A percentile compares a stretch with the other conserved stretches of the same genome.
Conservation (phyloP, 2,888 invertebrate genomes). For the Seira sanloemensis region DNA sequence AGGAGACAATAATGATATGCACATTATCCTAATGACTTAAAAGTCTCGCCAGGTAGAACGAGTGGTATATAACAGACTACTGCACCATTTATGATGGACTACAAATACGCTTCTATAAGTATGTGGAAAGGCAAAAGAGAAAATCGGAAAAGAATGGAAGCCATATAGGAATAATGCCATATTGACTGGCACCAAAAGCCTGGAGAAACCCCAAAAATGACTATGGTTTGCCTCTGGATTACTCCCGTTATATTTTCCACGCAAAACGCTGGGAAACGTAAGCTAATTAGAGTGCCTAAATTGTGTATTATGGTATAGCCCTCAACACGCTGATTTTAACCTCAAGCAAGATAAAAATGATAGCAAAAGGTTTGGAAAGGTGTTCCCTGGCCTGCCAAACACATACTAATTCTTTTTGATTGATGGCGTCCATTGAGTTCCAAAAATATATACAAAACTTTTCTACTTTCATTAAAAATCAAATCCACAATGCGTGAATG, state of each 20-base stretch:
- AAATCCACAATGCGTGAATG: not conserved
- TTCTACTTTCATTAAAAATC: not conserved
- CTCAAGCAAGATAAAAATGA: not conserved
- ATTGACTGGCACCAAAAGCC: not conserved
- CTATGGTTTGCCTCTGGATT: not conserved
- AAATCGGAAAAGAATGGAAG: not conserved
- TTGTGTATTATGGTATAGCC: no score
- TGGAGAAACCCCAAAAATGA: not conserved
- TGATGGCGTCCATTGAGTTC: no score
- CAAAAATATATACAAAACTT: not conserved
- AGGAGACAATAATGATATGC: not conserved
- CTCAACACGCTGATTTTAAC: not conserved
- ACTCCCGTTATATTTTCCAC: not conserved
- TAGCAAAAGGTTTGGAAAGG: not conserved
- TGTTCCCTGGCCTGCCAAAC: not conserved
- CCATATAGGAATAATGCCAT: no score
- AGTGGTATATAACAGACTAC: no score
- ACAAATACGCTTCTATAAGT: no score
- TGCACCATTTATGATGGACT: no score
- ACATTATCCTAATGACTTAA: slow-evolving; percentile 29
- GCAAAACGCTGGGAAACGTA: not conserved
- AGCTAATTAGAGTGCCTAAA: not conserved
- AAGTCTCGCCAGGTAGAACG: slow-evolving; percentile 11
- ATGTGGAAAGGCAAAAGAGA: not conserved
- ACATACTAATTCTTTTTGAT: no score